Percentiles rank a stretch among this genome's conserved stretches.
Conservation (phyloP, 2,797 vertebrate genomes). For the Clarias pachynema region DNA sequence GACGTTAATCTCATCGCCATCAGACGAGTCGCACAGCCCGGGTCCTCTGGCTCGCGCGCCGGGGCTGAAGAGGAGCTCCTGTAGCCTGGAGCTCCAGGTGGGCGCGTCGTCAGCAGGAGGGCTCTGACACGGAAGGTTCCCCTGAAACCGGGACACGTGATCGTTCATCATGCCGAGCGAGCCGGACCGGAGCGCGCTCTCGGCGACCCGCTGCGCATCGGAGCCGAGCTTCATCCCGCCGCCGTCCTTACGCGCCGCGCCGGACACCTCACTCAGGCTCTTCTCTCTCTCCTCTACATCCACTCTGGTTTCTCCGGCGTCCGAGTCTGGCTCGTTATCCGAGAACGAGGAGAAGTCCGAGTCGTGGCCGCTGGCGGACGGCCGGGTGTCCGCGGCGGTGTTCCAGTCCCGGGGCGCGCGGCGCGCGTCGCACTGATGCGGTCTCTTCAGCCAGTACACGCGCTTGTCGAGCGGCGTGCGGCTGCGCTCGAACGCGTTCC, state of each 20-base stretch:
- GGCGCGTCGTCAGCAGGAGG: conserved; percentile 69
- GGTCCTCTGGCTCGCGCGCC: conserved; percentile 47
- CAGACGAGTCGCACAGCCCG: conserved; percentile 47
- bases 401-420: conserved; percentile 78
- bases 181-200: conserved; percentile 60
- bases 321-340: conserved; percentile 84
- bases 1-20: conserved; percentile 82
- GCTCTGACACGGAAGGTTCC: conserved; percentile 65
- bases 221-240: conserved; percentile 74
- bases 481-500: conserved; percentile 93
- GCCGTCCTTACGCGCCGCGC: conserved; percentile 60
- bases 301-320: conserved; percentile 55
- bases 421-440: conserved; percentile 89
- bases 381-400: conserved; percentile 67
- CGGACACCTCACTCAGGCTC: conserved; percentile 54
- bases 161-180: conserved; percentile 64
- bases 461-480: conserved; percentile 93
- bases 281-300: conserved; percentile 47
- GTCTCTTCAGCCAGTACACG: conserved; percentile 96
- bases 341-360: conserved; percentile 90
- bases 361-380: conserved; percentile 72
- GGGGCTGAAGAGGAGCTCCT: conserved; percentile 60
- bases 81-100: conserved; percentile 67
- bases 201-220: conserved; percentile 68
- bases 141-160: conserved; percentile 69